Base-by-base conservation (phyloP, 2,888 invertebrate species). In the Drosophila nigritarsus region DNA sequence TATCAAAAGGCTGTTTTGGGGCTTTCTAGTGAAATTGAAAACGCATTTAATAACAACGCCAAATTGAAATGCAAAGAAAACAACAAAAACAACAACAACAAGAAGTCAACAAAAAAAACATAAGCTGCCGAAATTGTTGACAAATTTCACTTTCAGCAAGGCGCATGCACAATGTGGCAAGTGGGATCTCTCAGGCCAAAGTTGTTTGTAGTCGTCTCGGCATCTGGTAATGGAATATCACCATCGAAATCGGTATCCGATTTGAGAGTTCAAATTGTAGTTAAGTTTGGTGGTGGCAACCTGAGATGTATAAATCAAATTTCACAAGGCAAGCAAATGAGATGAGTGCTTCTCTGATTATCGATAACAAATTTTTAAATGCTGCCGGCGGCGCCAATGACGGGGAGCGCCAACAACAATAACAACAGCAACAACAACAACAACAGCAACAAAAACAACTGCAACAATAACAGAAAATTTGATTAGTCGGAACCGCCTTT, bases 11-110 rank as follows among this genome's bases (percentile, higher is more conserved):
- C 54, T 59, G 27, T 60, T 53, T 61, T 65, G 49, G 56, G 63
- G 89, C 87, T 90, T 87, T 90, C 89, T 76, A 87, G 73, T 84
- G 89, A 87, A 87, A 87, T 90, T 87, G 87, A 87, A 87, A 87
- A 90, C 90, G 68, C 67, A 84, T 83, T 89, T 87, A 84, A 76
- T 74, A 88, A 72, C 69, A 80, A 42, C 45, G 53, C 64, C 62
- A 82, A 75, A 64, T 59, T 63, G 58, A 81, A 80, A 69, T 65
- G 68, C 69, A 58, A 78, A 70, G 50, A 49, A 61, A 75, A 67
- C 49, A 71, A 34, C 30, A 58, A 36, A 36, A 63, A n/a, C 27
- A 53, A 6, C 1, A 29, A 29, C 29, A 29, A 29, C 29, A 29
- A 29, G 29, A 29, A 29, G 29, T 29, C 29, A 7, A 29, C 6